Evolutionary conservation across 2,888 invertebrate genomes (phyloP).

Genomic region (Sympetrum striolatum): DNA sequence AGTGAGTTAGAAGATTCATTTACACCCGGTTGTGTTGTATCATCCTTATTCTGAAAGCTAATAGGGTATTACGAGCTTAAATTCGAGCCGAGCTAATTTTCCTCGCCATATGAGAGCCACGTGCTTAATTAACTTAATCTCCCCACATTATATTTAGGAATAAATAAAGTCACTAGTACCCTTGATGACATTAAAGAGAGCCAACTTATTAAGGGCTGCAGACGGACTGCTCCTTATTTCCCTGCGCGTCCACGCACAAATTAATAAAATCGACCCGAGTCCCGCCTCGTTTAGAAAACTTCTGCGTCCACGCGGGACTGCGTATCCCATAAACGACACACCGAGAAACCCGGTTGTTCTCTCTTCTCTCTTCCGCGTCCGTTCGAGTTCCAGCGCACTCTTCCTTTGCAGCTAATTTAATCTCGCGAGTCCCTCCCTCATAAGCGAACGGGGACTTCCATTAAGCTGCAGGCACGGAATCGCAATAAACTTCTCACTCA

Average conservation of each 20-base stretch:
- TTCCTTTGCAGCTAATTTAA: neutral
- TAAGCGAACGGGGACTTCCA: neutral
- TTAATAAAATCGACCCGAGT: neutral
- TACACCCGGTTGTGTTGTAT: no score
- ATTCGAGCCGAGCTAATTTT: no score
- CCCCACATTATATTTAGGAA: no score
- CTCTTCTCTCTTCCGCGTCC: neutral
- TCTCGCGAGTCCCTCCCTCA: neutral
- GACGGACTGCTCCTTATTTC: no score
- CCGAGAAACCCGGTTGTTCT: neutral
- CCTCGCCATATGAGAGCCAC: no score
- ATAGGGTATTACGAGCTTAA: no score
- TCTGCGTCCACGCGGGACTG: neutral
- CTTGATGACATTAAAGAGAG: no score
- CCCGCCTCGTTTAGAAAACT: neutral
- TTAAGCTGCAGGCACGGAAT: neutral
- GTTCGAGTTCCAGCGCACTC: neutral
- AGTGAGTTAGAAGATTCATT: no score
- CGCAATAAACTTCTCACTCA: neutral
- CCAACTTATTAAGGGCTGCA: no score
- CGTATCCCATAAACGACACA: neutral
- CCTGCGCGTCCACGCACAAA: constrained; percentile 4
- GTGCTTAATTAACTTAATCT: no score
- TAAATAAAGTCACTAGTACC: no score
- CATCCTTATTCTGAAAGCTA: no score